Conservation (phyloP, 1,140 invertebrate genomes). For the Gonatopus flavifemur region DNA sequence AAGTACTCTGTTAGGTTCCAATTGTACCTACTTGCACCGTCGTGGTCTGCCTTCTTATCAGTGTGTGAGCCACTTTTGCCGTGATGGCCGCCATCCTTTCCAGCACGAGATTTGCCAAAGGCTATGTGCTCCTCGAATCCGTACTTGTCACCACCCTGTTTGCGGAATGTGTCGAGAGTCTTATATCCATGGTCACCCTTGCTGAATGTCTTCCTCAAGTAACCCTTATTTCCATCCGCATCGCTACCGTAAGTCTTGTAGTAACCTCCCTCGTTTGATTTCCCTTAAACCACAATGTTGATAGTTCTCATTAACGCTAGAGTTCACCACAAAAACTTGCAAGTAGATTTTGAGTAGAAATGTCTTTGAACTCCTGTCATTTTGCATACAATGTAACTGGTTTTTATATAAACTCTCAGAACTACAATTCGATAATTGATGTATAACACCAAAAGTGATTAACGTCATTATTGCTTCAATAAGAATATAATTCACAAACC, state of each 20-base stretch:
- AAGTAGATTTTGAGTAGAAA: background rate
- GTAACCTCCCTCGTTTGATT: conserved; percentile 49
- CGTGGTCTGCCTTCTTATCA: conserved; percentile 42
- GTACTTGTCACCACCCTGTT: conserved; percentile 70
- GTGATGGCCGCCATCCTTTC: conserved; percentile 45
- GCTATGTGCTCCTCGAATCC: conserved; percentile 68
- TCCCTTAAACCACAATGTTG: conserved; percentile 43
- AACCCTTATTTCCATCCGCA: conserved; percentile 68
- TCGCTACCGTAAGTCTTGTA: conserved; percentile 54
- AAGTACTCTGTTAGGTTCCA: too few species aligned
- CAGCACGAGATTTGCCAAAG: conserved; percentile 55
- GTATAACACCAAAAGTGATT: background rate
- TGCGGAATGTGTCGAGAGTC: conserved; percentile 70
- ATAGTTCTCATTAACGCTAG: conserved; percentile 17
- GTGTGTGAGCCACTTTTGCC: conserved; percentile 32
- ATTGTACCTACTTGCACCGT: conserved; percentile 44
- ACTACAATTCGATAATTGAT: background rate
- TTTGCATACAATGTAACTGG: background rate
- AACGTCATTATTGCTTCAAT: background rate
- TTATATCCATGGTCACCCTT: conserved; percentile 72
- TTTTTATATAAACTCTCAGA: background rate
- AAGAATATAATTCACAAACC: conserved; percentile 26
- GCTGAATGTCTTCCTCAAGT: conserved; percentile 63
- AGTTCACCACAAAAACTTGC: background rate
- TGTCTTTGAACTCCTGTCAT: background rate